Evolutionary conservation across 2,888 invertebrate species (phyloP).

Genomic region (Campopleginae sp.): DNA sequence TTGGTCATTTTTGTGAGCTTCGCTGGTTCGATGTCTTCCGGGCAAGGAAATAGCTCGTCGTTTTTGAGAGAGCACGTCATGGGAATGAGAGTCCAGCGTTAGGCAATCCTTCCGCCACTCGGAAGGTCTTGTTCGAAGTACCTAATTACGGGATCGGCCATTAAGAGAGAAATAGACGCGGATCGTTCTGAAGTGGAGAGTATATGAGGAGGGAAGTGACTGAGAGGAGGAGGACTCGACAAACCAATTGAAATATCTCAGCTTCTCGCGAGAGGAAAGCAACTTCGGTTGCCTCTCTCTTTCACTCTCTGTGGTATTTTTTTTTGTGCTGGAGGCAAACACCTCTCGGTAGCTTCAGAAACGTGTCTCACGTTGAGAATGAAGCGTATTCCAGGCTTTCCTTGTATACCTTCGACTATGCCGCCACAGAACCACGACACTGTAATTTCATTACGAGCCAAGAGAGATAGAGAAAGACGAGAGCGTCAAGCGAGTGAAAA

Average conservation of each 20-base stretch:
- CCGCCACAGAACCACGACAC: conserved; percentile 49
- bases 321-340: conserved; percentile 41
- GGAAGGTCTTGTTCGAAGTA: conserved; percentile 70
- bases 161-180: conserved; percentile 12
- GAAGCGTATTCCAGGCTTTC: conserved; percentile 37
- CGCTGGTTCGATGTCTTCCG: not conserved
- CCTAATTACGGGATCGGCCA: conserved; percentile 69
- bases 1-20: not conserved
- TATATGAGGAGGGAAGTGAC: conserved; percentile 18
- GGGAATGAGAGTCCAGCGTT: conserved; percentile 23
- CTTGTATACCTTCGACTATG: conserved; percentile 44
- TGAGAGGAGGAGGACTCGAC: conserved; percentile 11
- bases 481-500: conserved; percentile 31
- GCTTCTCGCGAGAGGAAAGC: conserved; percentile 59
- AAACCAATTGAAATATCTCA: conserved; percentile 73
- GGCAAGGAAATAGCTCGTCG: not conserved
- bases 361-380: conserved; percentile 34
- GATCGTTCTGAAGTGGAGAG: conserved; percentile 7
- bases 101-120: conserved; percentile 54
- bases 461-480: conserved; percentile 46
- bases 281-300: conserved; percentile 32
- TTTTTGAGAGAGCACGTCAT: not conserved
- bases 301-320: conserved; percentile 9
- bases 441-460: conserved; percentile 63
- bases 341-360: conserved; percentile 41